Base-by-base conservation (phyloP, 1,140 invertebrate species). In the Calliphora vicina region DNA sequence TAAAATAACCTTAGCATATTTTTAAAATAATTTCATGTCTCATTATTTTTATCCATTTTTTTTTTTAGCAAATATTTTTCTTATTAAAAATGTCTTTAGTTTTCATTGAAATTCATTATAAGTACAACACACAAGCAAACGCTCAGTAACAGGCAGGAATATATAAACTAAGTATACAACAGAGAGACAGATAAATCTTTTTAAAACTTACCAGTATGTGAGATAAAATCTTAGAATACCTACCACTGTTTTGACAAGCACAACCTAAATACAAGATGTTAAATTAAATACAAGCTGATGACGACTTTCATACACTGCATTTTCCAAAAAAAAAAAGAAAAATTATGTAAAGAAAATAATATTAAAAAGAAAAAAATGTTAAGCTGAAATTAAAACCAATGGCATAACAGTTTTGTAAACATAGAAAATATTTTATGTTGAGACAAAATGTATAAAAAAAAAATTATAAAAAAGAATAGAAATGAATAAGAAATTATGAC, bases 371-470 rank as follows among this genome's bases (percentile, higher is more conserved):
- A n/a, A n/a, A n/a, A n/a, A n/a, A n/a, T n/a, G n/a, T n/a, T n/a
- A n/a, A n/a, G n/a, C n/a, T n/a, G n/a, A 35, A 74, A 74, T 35
- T 15, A 35, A 74, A 74, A 74, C 73, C 73, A 74, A 74, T 74
- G 73, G 73, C 73, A 74, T 27, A 74, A 74, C 73, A 35, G 73
- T 74, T 74, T 74, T 74, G 73, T 74, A 74, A 74, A 35, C 73
- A 74, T 74, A n/a, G 35, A 15, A 74, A 74, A 73, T 73, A 35
- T 74, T 74, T 20, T 29, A 42, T 17, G 26, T 17, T 35, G 29
- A 35, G 27, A 74, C 27, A 74, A n/a, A 42, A 35, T 10, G 50
- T n/a, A n/a, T n/a, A n/a, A 57, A 57, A 15, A 57, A 57, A 57
- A 57, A 57, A 15, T 10, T 15, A 57, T 15, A 57, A 3, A 57